Conservation (phyloP, 2,797 vertebrate species). For the Mus caroli region DNA sequence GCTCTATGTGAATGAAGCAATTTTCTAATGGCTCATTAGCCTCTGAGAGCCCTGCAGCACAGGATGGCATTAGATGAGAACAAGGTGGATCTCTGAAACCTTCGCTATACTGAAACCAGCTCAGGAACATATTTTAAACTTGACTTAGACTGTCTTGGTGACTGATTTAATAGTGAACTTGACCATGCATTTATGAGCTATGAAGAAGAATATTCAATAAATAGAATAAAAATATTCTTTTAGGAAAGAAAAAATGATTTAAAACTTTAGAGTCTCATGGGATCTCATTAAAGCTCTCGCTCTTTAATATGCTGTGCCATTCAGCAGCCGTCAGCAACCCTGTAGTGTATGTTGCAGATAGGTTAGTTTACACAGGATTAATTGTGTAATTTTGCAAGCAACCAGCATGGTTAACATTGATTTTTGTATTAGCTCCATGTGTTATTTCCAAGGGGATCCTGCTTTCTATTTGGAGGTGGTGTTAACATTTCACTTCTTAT, state of each 20-base stretch:
- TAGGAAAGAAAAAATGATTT: conserved; percentile 62
- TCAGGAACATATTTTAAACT: conserved; percentile 54
- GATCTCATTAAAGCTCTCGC: conserved; percentile 88
- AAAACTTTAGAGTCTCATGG: conserved; percentile 83
- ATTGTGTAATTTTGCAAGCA: conserved; percentile 87
- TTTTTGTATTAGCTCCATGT: conserved; percentile 72
- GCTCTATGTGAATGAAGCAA: background rate
- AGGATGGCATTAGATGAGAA: background rate
- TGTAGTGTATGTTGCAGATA: conserved; percentile 83
- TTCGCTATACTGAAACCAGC: conserved; percentile 13
- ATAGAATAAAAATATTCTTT: conserved; percentile 84
- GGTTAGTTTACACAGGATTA: conserved; percentile 89
- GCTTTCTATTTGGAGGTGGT: conserved; percentile 45
- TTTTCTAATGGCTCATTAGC: conserved; percentile 51
- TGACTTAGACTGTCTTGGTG: conserved; percentile 54
- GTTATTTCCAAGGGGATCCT: conserved; percentile 69
- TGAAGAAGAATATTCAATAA: conserved; percentile 73
- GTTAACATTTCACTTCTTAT: conserved; percentile 68
- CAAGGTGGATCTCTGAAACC: conserved; percentile 10
- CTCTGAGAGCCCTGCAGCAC: background rate
- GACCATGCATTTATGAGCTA: conserved; percentile 54
- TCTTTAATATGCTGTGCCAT: conserved; percentile 79
- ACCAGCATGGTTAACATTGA: conserved; percentile 79
- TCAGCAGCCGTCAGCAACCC: conserved; percentile 83
- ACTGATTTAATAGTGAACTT: conserved; percentile 70